Evolutionary conservation across 2,888 invertebrate genomes (phyloP).

Genomic region (Drosophila rubida): DNA sequence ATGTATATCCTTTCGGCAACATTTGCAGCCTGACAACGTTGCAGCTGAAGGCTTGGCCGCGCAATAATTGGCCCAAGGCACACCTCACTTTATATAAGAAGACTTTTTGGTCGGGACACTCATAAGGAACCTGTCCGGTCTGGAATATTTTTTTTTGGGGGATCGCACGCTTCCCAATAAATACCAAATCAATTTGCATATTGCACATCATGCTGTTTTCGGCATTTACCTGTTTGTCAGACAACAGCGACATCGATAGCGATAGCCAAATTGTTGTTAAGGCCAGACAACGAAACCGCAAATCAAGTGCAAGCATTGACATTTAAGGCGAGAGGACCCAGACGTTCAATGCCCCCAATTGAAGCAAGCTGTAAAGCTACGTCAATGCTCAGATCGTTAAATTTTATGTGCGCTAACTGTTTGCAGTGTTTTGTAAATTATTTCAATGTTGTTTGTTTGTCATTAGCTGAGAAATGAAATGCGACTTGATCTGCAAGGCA

Average conservation of each 20-base stretch:
- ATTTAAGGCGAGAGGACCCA: constrained; percentile 42
- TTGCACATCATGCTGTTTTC: constrained; percentile 34
- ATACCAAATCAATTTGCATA: constrained; percentile 55
- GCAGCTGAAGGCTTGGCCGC: background rate
- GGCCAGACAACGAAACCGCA: background rate
- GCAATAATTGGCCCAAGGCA: background rate
- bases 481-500: background rate
- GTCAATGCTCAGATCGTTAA: background rate
- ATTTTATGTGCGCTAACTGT: background rate
- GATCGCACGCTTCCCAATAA: constrained; percentile 27
- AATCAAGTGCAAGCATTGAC: constrained; percentile 52
- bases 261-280: constrained; percentile 2
- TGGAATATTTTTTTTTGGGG: constrained; percentile 12
- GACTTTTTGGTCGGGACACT: background rate
- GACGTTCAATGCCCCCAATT: constrained; percentile 49
- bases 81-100: background rate
- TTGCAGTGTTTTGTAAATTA: background rate
- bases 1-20: no score
- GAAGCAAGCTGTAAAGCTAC: background rate
- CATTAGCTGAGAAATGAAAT: background rate
- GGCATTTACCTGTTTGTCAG: constrained; percentile 10
- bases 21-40: background rate
- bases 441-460: background rate
- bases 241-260: constrained; percentile 1
- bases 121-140: constrained; percentile 3